Evolutionary conservation across 53 echinoderm and acorn worm species (phyloP), one percentile per base, ranked within the genome.

Genomic region (Luidia sarsii): DNA sequence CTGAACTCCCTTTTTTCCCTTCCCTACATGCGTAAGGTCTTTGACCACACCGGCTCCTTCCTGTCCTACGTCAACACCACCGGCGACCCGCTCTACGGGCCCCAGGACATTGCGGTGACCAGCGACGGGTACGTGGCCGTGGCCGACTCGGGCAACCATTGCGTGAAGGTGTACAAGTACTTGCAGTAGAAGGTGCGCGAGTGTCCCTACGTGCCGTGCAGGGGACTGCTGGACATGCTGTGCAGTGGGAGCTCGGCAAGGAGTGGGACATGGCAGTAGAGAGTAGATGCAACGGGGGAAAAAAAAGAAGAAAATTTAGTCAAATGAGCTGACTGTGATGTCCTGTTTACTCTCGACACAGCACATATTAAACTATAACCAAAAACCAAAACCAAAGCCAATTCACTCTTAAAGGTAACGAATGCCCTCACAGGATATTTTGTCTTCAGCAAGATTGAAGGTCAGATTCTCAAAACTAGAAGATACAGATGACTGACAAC

Each of bases 101-200:
- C 97, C 10, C 97, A 96, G 56, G 97, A 92, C 67, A 59, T 96
- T 36, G 89, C 91, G 7, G 83, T 96, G 62, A 96, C 93, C 88
- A 96, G 91, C 48, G 97, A 96, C 14, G 97, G 97, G 5, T 90
- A 96, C 33, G 92, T 96, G n/a, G 97, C 93, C 0, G 97, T 96
- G 51, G 90, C 97, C 15, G 97, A 96, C 82, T 96, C 97, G 2
- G 97, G 97, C 30, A 96, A 96, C 81, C 92, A 96, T 81, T 96
- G 97, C 53, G 93, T 96, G 31, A 96, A 96, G 82, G 88, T 96
- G 62, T 96, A 96, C 93, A 96, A 96, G 91, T 96, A 96, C 89
- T 87, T 96, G 67, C 97, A 96, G 97, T 96, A 96, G 97, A 89
- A 96, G 93, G 90, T 96, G 88, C 91, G 90, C 83, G 91, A 91